A percentile compares a stretch with the other conserved stretches of the same genome.
Conservation (phyloP, 2,113 vertebrate genomes). For the Mesitornis unicolor region DNA sequence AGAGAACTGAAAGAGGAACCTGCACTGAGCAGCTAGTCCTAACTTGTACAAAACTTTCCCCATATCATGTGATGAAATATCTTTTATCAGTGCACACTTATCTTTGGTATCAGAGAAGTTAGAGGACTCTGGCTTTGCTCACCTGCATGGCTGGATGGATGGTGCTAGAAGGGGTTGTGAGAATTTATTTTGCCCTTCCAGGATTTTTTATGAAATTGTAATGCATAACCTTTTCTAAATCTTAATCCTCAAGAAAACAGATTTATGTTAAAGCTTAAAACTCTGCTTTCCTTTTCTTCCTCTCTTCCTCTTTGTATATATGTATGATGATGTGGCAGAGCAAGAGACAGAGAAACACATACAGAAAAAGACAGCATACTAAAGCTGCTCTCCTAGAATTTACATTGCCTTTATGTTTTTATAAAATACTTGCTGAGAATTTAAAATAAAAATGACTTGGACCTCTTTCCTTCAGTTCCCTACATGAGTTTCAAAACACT, state of each 20-base stretch:
- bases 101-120: not conserved
- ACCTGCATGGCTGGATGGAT: not conserved
- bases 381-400: not conserved
- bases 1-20: constrained; percentile 63
- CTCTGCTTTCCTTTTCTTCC: not conserved
- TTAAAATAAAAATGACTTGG: not conserved
- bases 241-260: not conserved
- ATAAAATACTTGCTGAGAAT: not conserved
- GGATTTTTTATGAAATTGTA: not conserved
- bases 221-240: not conserved
- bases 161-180: not conserved
- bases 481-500: not conserved
- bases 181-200: not conserved
- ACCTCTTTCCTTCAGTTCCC: not conserved
- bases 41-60: constrained; percentile 28
- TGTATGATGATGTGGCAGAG: not conserved
- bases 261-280: not conserved
- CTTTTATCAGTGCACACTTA: constrained; percentile 3
- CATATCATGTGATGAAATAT: not conserved
- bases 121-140: not conserved
- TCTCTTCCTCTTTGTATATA: not conserved
- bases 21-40: not conserved
- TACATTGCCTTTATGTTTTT: not conserved
- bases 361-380: not conserved
- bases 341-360: not conserved